A percentile compares a stretch with the other conserved stretches of the same genome.
Evolutionary conservation across 2,113 vertebrate species (phyloP).

Genomic region (Carollia perspicillata): DNA sequence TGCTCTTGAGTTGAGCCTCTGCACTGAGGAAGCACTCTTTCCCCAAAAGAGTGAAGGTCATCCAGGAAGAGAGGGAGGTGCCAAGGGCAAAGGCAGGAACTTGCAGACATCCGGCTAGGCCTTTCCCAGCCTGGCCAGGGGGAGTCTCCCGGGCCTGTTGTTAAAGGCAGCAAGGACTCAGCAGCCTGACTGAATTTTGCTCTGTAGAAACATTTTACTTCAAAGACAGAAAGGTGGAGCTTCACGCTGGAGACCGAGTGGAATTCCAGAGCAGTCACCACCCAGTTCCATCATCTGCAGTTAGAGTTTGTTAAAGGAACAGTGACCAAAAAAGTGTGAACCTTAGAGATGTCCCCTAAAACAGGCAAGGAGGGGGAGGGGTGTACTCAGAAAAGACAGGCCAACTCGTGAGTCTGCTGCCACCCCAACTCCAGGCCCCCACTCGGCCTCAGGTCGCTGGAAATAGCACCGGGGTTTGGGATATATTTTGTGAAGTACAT

Average conservation of each 20-base stretch:
- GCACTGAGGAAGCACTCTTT: neutral
- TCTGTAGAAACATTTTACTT: constrained; percentile 46
- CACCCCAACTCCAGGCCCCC: neutral
- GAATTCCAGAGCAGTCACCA: neutral
- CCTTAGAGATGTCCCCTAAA: neutral
- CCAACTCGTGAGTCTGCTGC: neutral
- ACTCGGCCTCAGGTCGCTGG: neutral
- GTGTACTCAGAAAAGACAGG: neutral
- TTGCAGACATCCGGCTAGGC: neutral
- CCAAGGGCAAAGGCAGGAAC: neutral
- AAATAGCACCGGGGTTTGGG: neutral
- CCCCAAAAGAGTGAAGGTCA: neutral
- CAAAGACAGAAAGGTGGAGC: constrained; percentile 40
- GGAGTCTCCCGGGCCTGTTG: neutral
- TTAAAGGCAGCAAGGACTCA: neutral
- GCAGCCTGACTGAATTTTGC: neutral
- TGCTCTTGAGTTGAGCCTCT: neutral
- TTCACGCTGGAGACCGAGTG: constrained; percentile 3
- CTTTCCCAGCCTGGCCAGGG: neutral
- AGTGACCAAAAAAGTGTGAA: neutral
- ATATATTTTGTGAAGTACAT: rapidly evolving
- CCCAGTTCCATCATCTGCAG: neutral
- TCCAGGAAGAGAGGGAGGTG: neutral
- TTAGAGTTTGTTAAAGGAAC: constrained; percentile 41
- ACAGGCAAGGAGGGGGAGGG: neutral